Evolutionary conservation across 2,797 vertebrate species (phyloP).

Genomic region (Carapus acus): DNA sequence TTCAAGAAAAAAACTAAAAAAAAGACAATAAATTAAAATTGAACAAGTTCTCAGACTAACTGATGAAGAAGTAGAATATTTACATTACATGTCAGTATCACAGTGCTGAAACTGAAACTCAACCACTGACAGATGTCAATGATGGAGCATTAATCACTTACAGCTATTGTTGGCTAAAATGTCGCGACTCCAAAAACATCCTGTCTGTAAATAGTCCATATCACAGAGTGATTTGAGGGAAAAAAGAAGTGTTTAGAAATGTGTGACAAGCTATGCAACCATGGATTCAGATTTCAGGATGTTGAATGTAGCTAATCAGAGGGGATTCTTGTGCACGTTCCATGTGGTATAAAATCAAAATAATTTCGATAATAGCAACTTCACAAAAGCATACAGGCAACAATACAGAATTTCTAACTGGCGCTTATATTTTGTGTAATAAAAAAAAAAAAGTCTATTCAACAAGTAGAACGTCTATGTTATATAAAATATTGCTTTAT

Average conservation of each 20-base stretch:
- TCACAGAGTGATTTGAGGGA: background rate
- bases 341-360: conserved; percentile 43
- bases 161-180: conserved; percentile 31
- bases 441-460: conserved; percentile 2
- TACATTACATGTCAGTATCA: conserved; percentile 60
- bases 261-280: background rate
- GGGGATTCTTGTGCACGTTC: conserved; percentile 42
- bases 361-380: conserved; percentile 26
- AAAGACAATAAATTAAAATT: conserved; percentile 67
- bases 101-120: conserved; percentile 64
- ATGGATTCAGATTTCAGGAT: background rate
- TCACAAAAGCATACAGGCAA: conserved; percentile 24
- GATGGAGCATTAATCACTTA: too few relatives aligned
- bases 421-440: conserved; percentile 25
- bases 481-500: conserved; percentile 32
- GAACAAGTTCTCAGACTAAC: conserved; percentile 47
- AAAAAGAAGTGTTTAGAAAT: conserved; percentile 4
- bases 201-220: too few relatives aligned
- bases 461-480: conserved; percentile 4
- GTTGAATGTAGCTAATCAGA: conserved; percentile 21
- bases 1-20: conserved; percentile 33
- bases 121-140: conserved; percentile 22
- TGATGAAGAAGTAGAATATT: conserved; percentile 53
- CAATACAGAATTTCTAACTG: conserved; percentile 19
- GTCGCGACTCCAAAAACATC: too few relatives aligned